Evolutionary conservation across 1,140 invertebrate species (phyloP), one percentile per base, ranked within the genome.

Genomic region (Acromyrmex heyeri): DNA sequence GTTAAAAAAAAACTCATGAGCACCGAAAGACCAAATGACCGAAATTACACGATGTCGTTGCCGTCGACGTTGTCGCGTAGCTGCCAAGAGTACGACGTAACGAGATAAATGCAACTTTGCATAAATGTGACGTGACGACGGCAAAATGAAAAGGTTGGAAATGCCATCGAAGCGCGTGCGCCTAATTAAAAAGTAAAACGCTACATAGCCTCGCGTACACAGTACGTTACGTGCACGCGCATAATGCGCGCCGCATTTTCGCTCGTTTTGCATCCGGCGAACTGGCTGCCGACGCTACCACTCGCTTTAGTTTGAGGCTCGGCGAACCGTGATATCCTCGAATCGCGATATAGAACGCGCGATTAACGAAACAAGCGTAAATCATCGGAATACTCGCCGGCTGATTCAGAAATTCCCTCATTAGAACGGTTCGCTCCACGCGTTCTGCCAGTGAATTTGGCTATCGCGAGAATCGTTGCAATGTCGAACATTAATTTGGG

Each of bases 151-250:
- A 75, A 24, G 21, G 48, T 16, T 27, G 34, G 18, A 10, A 55
- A 2, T 59, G 67, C 18, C 48, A 48, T 14, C 48, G 24, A 44
- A 8, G 38, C 53, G 67, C 30, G 64, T 30, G 67, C 69, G 67
- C 7, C 55, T 83, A 83, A 83, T 83, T 83, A 83, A 83, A 83
- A 83, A 75, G 44, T 61, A 75, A 75, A 73, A 73, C 55, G 24
- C 24, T 30, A 21, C 55, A 44, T 10, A 55, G 53, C 18, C 18
- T 44, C 21, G 53, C 27, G n/a, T 38, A 44, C 10, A 18, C 6
- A n/a, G 16, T 24, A 3, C 62, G 30, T 6, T 67, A 79, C 44
- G 61, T 72, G 78, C 18, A 48, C 12, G 67, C 21, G 79, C 79
- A 82, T 82, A 72, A 82, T 72, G 65, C 67, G 6, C 38, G 8